Percentiles rank a stretch among this genome's conserved stretches.
These are phyloP conservation scores for Malachius bipustulatus DNA, from an alignment of 2,888 invertebrate genomes.

Conservation along the genomic window DNA sequence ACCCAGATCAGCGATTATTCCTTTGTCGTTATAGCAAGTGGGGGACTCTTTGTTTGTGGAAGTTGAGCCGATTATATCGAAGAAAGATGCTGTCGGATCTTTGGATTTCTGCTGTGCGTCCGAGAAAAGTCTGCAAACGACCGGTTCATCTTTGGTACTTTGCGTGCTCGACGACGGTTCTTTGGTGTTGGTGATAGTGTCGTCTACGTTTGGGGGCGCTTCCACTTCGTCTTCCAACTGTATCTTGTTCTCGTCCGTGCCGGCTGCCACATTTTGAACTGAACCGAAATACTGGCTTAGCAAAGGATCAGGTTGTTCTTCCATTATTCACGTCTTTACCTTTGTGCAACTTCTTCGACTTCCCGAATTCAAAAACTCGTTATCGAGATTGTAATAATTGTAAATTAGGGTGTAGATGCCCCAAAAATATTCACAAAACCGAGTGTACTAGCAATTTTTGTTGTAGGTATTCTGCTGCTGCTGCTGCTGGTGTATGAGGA, in stretches of 20 bases:
- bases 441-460: too few species aligned
- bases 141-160: constrained; percentile 32
- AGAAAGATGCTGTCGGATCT: constrained; percentile 37
- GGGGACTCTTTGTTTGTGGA: constrained; percentile 7
- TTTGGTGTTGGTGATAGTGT: constrained; percentile 20
- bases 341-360: too few species aligned
- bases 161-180: constrained; percentile 15
- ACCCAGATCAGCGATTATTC: constrained; percentile 25
- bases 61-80: constrained; percentile 35
- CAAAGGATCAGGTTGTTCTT: constrained; percentile 41
- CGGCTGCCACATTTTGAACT: constrained; percentile 5
- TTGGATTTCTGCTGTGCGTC: constrained; percentile 33
- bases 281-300: constrained; percentile 46
- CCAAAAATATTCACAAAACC: too few species aligned
- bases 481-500: too few species aligned
- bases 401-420: too few species aligned
- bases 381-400: too few species aligned
- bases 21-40: too few species aligned
- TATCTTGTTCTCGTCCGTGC: constrained; percentile 20
- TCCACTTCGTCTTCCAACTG: constrained; percentile 26
- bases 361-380: too few species aligned
- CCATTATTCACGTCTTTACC: too few species aligned
- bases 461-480: too few species aligned
- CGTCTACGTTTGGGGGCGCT: constrained; percentile 23
- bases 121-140: constrained; percentile 38